phyloP scores from a whole-genome alignment of 2,888 invertebrate species.

The Lingula anatina region DNA sequence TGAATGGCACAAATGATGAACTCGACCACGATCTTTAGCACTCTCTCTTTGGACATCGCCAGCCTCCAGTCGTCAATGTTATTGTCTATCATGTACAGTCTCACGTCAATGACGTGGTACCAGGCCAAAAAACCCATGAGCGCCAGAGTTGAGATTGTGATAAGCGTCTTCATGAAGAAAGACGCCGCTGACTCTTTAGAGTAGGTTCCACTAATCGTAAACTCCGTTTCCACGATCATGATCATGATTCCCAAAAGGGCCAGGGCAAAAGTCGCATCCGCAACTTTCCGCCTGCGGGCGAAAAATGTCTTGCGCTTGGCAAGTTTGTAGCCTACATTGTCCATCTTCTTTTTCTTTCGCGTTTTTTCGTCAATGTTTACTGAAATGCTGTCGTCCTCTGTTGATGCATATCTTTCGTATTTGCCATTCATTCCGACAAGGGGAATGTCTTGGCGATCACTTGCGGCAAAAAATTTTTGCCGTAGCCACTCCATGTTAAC shows the following conservation, averaged over 20 bases:
- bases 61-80: constrained; percentile 47
- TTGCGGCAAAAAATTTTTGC: too few species aligned
- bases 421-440: constrained; percentile 42
- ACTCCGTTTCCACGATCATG: constrained; percentile 46
- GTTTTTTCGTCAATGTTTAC: constrained; percentile 4
- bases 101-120: constrained; percentile 43
- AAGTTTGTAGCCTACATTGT: constrained; percentile 45
- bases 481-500: too few species aligned
- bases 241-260: constrained; percentile 41
- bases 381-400: constrained; percentile 11
- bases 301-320: constrained; percentile 46
- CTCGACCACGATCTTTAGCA: constrained; percentile 70
- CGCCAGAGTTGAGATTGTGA: constrained; percentile 40
- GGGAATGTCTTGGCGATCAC: constrained; percentile 44
- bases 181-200: constrained; percentile 21
- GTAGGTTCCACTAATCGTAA: constrained; percentile 26
- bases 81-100: constrained; percentile 46
- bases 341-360: constrained; percentile 21
- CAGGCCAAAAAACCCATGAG: constrained; percentile 40
- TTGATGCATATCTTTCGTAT: constrained; percentile 23
- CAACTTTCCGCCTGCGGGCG: constrained; percentile 30
- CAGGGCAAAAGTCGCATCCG: constrained; percentile 37
- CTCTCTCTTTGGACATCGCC: constrained; percentile 31
- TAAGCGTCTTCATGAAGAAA: constrained; percentile 33
- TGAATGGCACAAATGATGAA: constrained; percentile 42